Base-by-base conservation (phyloP, 2,888 invertebrate species). In the Agrochola lychnidis region DNA sequence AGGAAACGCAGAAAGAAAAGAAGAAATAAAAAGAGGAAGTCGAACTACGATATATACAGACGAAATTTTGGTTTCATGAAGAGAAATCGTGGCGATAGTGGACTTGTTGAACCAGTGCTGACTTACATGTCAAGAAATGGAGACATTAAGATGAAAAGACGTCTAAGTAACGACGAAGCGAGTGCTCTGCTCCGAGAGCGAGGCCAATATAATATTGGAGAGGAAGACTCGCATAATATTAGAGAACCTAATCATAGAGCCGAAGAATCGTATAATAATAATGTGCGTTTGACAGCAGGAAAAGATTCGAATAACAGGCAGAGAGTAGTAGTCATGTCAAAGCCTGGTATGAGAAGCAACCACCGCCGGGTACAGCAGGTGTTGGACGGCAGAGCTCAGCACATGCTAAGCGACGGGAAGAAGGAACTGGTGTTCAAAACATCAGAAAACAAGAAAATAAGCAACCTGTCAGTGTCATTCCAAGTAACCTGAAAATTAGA, bases 381-480 rank as follows among this genome's bases (percentile, higher is more conserved):
- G 30, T 53, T 92, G 68, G 67, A 79, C 4, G 89, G 89, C 5
- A 53, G 72, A 6, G 68, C 85, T 4, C 86, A 85, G 56, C 90
- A 90, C 1, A 56, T 87, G 4, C 62, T 85, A 42, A 80, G 80
- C 0, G 75, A 89, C 63, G 94, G 93, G 2, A 91, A 88, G 56
- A 95, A 94, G 74, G 90, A 94, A 75, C 73, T 95, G 4, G 76
- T 95, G 30, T 95, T 95, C 74, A 91, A 86, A 62, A 91, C 95
- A 6, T 90, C 93, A 1, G 63, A 69, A 4, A 86, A 94, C 68
- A 93, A 91, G 80, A 92, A 87, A 78, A 94, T 95, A 36, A 92
- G 91, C 73, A 94, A 95, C 84, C 83, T 95, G 42, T 92, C 95
- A 19, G 87, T 95, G 19, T 93, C 94, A 6, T 95, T 95, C 81